Base-by-base conservation (phyloP, 2,797 vertebrate genomes). In the Meriones psammophilus region DNA sequence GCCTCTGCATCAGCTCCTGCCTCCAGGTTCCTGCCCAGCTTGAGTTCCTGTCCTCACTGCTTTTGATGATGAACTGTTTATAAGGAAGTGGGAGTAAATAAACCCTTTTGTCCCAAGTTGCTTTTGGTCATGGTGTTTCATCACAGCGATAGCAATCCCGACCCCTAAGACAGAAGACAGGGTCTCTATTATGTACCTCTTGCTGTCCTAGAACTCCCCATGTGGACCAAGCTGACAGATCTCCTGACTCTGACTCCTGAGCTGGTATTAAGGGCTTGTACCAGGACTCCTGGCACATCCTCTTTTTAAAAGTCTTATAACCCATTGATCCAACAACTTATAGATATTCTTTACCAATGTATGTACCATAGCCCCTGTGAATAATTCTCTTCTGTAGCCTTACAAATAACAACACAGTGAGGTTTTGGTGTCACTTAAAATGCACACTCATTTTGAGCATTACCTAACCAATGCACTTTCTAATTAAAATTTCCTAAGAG, bases 371-470 rank as follows among this genome's bases (percentile, higher is more conserved):
- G 6, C 83, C 60, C 39, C 46, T 66, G 91, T 28, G 46, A 94
- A 94, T 6, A 39, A 46, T 71, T 76, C 50, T 93, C 56, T 28
- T 71, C 36, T 88, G 73, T 71, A 89, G 58, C 46, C 42, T 95
- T 85, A 94, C 1, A 90, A 80, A 88, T 90, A 58, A 50, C 14
- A 92, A 84, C 8, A 79, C 4, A 71, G 15, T 58, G 69, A 84
- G 36, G 42, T 81, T 92, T 78, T 88, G n/a, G 30, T 87, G 79
- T 18, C n/a, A 94, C 5, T 68, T 88, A 91, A 76, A 68, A 66
- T 71, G 76, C 24, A 74, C 33, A 74, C 33, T 93, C 71, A 84
- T 39, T 66, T 36, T 39, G 18, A 71, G 56, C 62, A 14, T 1
- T 78, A 6, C 91, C 54, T 95, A 80, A 83, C 56, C 94, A 77